These are phyloP conservation scores for Poecilia latipinna DNA, from an alignment of 2,113 vertebrate species.

Conservation along the genomic window DNA sequence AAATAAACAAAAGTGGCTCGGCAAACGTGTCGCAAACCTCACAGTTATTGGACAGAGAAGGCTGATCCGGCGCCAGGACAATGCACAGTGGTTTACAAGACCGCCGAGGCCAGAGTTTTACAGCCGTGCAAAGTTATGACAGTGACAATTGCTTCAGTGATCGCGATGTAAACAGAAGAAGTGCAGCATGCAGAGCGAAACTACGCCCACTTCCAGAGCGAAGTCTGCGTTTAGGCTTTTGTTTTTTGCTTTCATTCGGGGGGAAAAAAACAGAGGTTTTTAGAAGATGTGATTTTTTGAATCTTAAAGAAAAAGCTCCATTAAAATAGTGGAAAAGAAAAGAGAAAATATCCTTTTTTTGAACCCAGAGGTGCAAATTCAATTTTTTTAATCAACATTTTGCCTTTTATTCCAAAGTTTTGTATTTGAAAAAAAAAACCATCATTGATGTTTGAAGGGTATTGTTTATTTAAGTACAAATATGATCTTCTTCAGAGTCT, in stretches of 20 bases:
- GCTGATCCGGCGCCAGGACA: conserved; percentile 1
- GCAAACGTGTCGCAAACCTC: background rate
- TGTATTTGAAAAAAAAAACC: no score
- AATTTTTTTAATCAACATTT: background rate
- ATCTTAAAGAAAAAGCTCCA: background rate
- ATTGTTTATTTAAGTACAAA: no score
- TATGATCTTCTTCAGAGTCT: no score
- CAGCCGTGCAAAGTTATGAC: conserved; percentile 14
- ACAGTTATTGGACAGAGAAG: conserved; percentile 11
- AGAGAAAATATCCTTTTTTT: no score
- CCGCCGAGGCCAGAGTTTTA: background rate
- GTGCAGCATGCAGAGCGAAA: background rate
- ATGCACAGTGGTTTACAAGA: background rate
- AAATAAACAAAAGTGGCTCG: background rate
- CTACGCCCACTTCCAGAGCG: background rate
- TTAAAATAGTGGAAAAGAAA: background rate
- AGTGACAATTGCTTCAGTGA: background rate
- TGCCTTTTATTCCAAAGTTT: no score
- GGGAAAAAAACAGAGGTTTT: background rate
- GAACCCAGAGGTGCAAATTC: background rate
- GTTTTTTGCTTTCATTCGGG: no score
- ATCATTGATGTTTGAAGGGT: no score
- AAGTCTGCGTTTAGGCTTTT: no score
- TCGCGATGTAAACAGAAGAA: conserved; percentile 4
- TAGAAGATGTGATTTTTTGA: background rate